phyloP scores from a whole-genome alignment of 2,797 vertebrate genomes.

The Aulostomus chinensis region DNA sequence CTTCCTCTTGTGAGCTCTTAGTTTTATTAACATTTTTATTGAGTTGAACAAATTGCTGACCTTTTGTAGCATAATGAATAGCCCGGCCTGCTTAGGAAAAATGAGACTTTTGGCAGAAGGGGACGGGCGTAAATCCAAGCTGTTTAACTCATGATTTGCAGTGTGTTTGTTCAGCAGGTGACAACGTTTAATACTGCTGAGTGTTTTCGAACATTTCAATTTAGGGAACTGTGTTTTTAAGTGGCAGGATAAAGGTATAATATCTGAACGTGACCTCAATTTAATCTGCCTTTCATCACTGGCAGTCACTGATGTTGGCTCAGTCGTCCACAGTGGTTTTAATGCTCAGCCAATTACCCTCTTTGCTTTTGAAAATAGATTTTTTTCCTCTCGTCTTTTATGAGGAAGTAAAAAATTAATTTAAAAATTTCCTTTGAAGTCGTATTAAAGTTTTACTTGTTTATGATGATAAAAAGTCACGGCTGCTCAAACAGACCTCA shows the following conservation, averaged over 20 bases:
- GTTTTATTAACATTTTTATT: constrained; percentile 85
- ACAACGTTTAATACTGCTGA: constrained; percentile 60
- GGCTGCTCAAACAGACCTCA: constrained; percentile 32
- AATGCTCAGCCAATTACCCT: constrained; percentile 67
- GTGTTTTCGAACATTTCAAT: constrained; percentile 52
- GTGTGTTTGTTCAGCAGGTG: constrained; percentile 70
- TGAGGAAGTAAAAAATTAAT: constrained; percentile 48
- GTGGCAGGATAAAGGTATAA: constrained; percentile 45
- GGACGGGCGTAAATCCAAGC: constrained; percentile 67
- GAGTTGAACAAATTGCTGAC: constrained; percentile 80
- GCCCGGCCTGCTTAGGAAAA: constrained; percentile 60
- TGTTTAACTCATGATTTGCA: constrained; percentile 69
- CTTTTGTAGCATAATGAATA: constrained; percentile 77
- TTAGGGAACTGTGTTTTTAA: constrained; percentile 47
- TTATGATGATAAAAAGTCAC: constrained; percentile 47
- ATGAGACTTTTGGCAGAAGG: constrained; percentile 72
- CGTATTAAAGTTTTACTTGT: constrained; percentile 60
- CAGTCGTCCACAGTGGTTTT: constrained; percentile 56
- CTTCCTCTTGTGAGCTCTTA: constrained; percentile 71
- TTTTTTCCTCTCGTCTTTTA: constrained; percentile 30
- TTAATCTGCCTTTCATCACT: constrained; percentile 59
- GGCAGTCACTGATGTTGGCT: constrained; percentile 60
- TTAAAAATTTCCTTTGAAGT: constrained; percentile 57
- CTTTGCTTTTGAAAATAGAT: constrained; percentile 53
- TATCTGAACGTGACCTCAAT: constrained; percentile 63